Evolutionary conservation across 2,888 invertebrate genomes (phyloP).

Genomic region (Platypus cylindrus): DNA sequence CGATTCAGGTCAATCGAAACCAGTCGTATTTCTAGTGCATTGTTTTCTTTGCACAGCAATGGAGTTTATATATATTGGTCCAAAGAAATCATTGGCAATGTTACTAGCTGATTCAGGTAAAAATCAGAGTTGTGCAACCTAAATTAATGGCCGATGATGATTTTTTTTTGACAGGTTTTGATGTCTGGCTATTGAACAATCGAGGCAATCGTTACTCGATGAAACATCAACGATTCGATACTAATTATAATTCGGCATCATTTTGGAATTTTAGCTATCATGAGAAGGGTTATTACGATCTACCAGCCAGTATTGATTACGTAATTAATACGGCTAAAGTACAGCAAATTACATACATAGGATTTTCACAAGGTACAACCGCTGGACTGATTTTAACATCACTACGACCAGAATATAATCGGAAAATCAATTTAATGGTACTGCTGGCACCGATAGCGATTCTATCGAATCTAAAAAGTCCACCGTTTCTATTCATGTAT

Average conservation of each 20-base stretch:
- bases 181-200: slow-evolving; percentile 15
- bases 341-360: slow-evolving; percentile 33
- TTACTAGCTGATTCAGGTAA: slow-evolving; percentile 18
- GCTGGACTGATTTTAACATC: slow-evolving; percentile 49
- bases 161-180: slow-evolving; percentile 26
- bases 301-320: slow-evolving; percentile 4
- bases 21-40: slow-evolving; percentile 4
- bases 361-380: slow-evolving; percentile 52
- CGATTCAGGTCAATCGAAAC: not conserved
- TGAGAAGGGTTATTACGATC: slow-evolving; percentile 4
- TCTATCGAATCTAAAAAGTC: slow-evolving; percentile 3
- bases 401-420: slow-evolving; percentile 45
- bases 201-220: slow-evolving; percentile 13
- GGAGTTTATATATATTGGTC: slow-evolving; percentile 8
- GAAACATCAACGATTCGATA: not conserved
- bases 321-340: not conserved
- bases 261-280: slow-evolving; percentile 4
- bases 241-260: too few species aligned
- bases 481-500: too few species aligned
- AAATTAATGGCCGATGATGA: too few species aligned
- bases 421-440: slow-evolving; percentile 48
- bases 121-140: too few species aligned
- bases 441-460: slow-evolving; percentile 47
- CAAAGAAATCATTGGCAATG: slow-evolving; percentile 15
- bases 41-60: slow-evolving; percentile 1